Percentiles rank a stretch among this genome's conserved stretches.
Conservation (phyloP, 2,113 vertebrate species). For the Pseudois nayaur region DNA sequence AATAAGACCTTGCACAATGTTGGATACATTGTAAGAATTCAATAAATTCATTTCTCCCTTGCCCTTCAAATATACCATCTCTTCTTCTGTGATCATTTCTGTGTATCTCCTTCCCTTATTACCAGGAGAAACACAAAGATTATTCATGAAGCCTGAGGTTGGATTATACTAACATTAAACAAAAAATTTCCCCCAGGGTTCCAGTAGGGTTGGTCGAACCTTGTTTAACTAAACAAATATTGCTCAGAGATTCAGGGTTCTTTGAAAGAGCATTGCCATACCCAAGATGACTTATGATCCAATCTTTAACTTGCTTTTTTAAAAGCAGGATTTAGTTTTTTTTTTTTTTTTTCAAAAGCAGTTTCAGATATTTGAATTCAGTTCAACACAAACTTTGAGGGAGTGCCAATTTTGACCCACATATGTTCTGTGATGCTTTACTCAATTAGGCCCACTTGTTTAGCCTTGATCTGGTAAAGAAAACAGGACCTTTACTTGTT, state of each 20-base stretch:
- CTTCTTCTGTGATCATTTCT: not conserved
- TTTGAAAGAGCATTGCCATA: not conserved
- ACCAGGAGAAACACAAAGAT: not conserved
- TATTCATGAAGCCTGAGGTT: not conserved
- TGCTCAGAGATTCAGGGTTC: not conserved
- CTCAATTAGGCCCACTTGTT: not conserved
- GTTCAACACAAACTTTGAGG: slow-evolving; percentile 39
- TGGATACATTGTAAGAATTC: not conserved
- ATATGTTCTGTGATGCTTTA: not conserved
- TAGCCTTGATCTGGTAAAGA: slow-evolving; percentile 1
- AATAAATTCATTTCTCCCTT: not conserved
- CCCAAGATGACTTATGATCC: not conserved
- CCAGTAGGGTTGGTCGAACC: not conserved
- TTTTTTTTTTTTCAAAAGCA: not conserved
- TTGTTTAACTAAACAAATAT: slow-evolving; percentile 9
- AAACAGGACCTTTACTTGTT: not conserved
- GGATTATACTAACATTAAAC: not conserved
- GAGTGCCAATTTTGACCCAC: not conserved
- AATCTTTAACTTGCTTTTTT: not conserved
- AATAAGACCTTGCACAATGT: not conserved
- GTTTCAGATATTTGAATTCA: slow-evolving; percentile 41
- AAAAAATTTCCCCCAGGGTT: not conserved
- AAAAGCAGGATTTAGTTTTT: not conserved
- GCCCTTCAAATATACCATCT: not conserved
- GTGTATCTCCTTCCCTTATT: not conserved